phyloP scores from a whole-genome alignment of 2,888 invertebrate species.

The Heteropelma amictum region DNA sequence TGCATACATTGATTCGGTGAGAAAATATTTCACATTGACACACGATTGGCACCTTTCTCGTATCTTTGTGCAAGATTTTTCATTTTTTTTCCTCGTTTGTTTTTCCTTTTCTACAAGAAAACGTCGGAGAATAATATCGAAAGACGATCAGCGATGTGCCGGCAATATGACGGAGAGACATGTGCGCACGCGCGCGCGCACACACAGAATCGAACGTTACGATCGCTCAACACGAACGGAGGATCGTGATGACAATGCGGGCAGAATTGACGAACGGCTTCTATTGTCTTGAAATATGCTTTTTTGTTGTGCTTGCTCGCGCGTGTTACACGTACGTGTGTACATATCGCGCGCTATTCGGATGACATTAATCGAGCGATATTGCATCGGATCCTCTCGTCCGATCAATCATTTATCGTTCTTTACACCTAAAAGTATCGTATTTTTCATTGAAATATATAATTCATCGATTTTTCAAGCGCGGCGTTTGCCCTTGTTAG shows the following conservation, averaged over 20 bases:
- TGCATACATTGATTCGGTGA: constrained; percentile 55
- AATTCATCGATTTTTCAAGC: constrained; percentile 9
- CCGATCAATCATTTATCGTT: no score
- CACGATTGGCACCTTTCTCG: constrained; percentile 57
- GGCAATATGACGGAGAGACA: neutral
- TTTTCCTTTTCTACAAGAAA: constrained; percentile 5
- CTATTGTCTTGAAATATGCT: constrained; percentile 51
- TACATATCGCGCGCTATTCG: constrained; percentile 41
- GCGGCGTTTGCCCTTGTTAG: constrained; percentile 1
- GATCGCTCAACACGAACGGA: constrained; percentile 28
- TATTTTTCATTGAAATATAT: constrained; percentile 6
- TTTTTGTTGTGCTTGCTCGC: neutral
- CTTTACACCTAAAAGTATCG: neutral
- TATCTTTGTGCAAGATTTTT: constrained; percentile 56
- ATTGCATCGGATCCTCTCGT: neutral
- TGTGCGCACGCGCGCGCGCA: constrained; percentile 3
- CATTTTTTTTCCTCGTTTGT: constrained; percentile 1
- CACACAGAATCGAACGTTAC: constrained; percentile 11
- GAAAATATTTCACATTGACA: constrained; percentile 58
- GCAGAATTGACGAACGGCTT: constrained; percentile 52
- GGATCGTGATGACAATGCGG: constrained; percentile 42
- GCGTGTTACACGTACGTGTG: constrained; percentile 19
- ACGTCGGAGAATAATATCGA: neutral
- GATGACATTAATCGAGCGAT: neutral
- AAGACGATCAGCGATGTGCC: neutral